A percentile compares a stretch with the other conserved stretches of the same genome.
Evolutionary conservation across 2,888 invertebrate genomes (phyloP).

Genomic region (Amphipyra tragopoginis): DNA sequence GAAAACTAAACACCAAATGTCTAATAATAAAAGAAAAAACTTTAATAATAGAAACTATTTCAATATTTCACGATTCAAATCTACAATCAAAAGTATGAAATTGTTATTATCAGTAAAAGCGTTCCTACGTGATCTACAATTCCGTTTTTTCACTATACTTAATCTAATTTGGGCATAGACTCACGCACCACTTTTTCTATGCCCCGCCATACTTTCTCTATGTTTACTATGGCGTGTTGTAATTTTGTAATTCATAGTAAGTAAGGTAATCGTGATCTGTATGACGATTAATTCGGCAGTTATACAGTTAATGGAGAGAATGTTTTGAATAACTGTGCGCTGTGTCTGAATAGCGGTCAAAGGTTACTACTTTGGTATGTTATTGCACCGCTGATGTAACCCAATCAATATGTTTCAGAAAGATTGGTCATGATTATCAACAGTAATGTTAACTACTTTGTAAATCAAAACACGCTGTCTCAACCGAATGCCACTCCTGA

Average conservation of each 20-base stretch:
- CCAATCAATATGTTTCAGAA: constrained; percentile 22
- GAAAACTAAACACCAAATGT: not conserved
- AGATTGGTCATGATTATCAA: constrained; percentile 12
- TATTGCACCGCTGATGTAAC: constrained; percentile 36
- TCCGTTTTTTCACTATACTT: constrained; percentile 20
- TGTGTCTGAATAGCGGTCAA: constrained; percentile 32
- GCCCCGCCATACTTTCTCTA: constrained; percentile 74
- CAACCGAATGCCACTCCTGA: not conserved
- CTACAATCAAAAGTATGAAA: constrained; percentile 38
- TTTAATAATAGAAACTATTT: constrained; percentile 14
- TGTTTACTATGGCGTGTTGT: constrained; percentile 67
- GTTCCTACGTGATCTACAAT: constrained; percentile 38
- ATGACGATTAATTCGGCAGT: constrained; percentile 68
- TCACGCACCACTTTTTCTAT: constrained; percentile 58
- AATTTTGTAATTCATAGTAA: constrained; percentile 65
- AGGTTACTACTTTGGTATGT: constrained; percentile 41
- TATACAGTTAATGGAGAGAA: constrained; percentile 67
- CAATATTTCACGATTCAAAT: constrained; percentile 32
- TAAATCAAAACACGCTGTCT: not conserved
- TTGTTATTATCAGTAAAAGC: constrained; percentile 36
- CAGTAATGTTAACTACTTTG: constrained; percentile 3
- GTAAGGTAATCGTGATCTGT: constrained; percentile 78
- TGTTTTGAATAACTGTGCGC: constrained; percentile 53
- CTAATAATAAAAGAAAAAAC: not conserved
- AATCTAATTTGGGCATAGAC: constrained; percentile 54